Evolutionary conservation across 1,140 invertebrate genomes (phyloP), one percentile per base, ranked within the genome.

Genomic region (Schmidtea mediterranea): DNA sequence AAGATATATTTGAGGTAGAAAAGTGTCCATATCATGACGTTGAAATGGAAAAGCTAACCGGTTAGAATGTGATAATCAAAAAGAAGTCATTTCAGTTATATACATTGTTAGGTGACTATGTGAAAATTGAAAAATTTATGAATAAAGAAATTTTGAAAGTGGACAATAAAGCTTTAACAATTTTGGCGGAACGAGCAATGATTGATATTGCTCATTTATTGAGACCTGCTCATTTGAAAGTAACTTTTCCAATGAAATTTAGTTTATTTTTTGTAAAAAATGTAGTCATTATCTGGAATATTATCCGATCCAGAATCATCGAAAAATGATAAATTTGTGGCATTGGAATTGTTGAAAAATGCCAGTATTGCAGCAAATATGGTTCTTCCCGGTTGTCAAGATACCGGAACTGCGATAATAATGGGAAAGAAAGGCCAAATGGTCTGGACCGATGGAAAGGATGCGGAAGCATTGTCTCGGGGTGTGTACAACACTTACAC

Each of bases 401-500:
- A 67, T 51, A 67, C 65, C 26, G 65, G 65, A 10, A 67, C 65
- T 45, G 65, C 65, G 24, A 67, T 67, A 38, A 60, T 60, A 49
- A 65, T 67, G 59, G 65, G 64, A 65, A 67, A 67, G 54, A 66
- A 65, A 52, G 65, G 65, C 16, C 65, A 67, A 55, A 61, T 59
- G 58, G 65, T 67, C 12, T 48, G n/a, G n/a, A 23, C 23, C 5
- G 57, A 63, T 38, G 63, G 63, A 9, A 57, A 59, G 16, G 65
- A 67, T 58, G 62, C 55, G 22, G 62, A 62, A 52, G 55, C 59
- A 2, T 49, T 67, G 19, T 63, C 62, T 36, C 53, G 55, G 41
- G 65, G 65, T 16, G 56, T 67, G 36, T 67, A 67, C 53, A 66
- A 67, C 52, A 64, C 65, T 1, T 67, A 65, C 46, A 62, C 61